Base-by-base conservation (phyloP, 2,797 vertebrate genomes). In the Pelobates cultripes region DNA sequence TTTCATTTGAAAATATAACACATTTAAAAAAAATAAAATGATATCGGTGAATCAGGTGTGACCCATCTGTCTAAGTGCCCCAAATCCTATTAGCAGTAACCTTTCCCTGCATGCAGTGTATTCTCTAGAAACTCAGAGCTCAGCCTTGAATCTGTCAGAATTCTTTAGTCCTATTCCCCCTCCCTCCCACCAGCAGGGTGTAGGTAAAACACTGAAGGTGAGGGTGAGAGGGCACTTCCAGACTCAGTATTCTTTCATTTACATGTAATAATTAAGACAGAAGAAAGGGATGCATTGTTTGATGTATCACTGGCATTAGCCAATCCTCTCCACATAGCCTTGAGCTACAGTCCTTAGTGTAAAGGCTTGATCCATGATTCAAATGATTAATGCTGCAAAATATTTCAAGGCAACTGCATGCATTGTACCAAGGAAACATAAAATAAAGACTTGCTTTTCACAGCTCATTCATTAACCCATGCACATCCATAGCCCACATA, bases 351-450 rank as follows among this genome's bases (percentile, higher is more conserved):
- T 55, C 47, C 47, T 53, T 40, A 66, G 47, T 40, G 69, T 63
- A 79, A 12, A 73, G 41, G 41, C 51, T 12, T 14, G 4, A 68
- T 68, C 14, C 3, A 60, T 44, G 10, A 40, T n/a, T 14, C 57
- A 57, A 40, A 66, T 73, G 15, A 44, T 69, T 71, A 75, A 51
- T 61, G 73, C 73, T 75, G 73, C 3, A 42, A 75, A 28, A 75
- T 70, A 28, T 57, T 75, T 70, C 66, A 70, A 70, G 57, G 51
- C n/a, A 15, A 63, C 74, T 53, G 68, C 43, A 75, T 61, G 45
- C 12, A 74, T 72, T 72, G 13, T 73, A 3, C 61, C 13, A 73
- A 69, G 45, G 66, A 53, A 61, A 47, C 28, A 40, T 61, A 45
- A 80, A 17, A 15, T n/a, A 47, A 69, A 51, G 40, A 70, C 42